Conservation (phyloP, 2,888 invertebrate species). For the Aradus depressus region DNA sequence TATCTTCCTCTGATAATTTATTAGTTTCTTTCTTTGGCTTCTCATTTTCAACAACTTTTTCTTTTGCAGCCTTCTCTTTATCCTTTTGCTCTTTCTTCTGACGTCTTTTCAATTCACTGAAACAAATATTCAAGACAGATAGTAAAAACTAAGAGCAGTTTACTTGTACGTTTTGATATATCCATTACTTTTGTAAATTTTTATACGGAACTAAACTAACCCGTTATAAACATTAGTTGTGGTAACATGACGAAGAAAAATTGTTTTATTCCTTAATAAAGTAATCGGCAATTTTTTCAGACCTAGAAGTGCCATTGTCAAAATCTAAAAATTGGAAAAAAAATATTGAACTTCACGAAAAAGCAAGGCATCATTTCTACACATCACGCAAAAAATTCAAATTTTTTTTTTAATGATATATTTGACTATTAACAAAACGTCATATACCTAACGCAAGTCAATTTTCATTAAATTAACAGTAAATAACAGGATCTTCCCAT, state of each 20-base stretch:
- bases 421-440: too few species aligned
- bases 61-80: slow-evolving; percentile 76
- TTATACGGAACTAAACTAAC: slow-evolving; percentile 13
- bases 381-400: slow-evolving; percentile 15
- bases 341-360: not conserved
- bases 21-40: slow-evolving; percentile 40
- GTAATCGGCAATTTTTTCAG: not conserved
- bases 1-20: slow-evolving; percentile 55
- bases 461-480: too few species aligned
- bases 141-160: not conserved
- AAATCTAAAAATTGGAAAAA: slow-evolving; percentile 11
- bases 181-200: too few species aligned
- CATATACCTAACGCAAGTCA: too few species aligned
- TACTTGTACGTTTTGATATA: too few species aligned
- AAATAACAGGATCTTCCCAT: too few species aligned
- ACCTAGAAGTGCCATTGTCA: slow-evolving; percentile 3
- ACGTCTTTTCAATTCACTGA: slow-evolving; percentile 54
- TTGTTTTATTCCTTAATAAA: slow-evolving; percentile 2
- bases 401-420: too few species aligned
- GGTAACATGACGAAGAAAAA: slow-evolving; percentile 9
- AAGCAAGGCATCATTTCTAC: slow-evolving; percentile 13
- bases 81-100: slow-evolving; percentile 87
- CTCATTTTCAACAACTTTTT: slow-evolving; percentile 38
- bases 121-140: not conserved
- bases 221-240: slow-evolving; percentile 5